Base-by-base conservation (phyloP, 1,140 invertebrate genomes). In the Anadara kagoshimensis region DNA sequence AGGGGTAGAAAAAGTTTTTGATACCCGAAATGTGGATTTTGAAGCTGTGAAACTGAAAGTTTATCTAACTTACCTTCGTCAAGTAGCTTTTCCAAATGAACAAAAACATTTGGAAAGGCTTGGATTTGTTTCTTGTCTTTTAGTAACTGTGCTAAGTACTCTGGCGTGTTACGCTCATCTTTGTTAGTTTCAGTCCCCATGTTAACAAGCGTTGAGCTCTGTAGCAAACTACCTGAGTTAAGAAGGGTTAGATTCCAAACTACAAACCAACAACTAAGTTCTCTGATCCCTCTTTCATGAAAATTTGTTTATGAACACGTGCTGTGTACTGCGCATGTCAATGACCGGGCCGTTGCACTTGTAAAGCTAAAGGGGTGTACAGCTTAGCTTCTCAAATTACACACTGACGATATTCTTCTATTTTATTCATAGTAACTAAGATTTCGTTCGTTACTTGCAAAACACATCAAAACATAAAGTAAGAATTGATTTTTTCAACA, bases 51-150 rank as follows among this genome's bases (percentile, higher is more conserved):
- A 36, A 36, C 29, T 36, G 29, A 36, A 36, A 36, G 29, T 36
- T 36, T 36, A 36, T 36, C 7, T 45, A 73, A 89, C 94, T 93
- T 94, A 99, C 98, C 98, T 95, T 99, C 98, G 89, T 99, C 98
- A 86, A 99, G 93, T 83, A 99, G 94, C 90, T 98, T 93, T 92
- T 99, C 98, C 86, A 99, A 94, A 92, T 99, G 98, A 91, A 98
- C 94, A 92, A 99, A 99, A 89, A 99, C 96, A 93, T 98, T 99
- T 78, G 98, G 98, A 92, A 99, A 98, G 88, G 97, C 97, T 85
- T 96, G 96, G 86, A 99, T 93, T 93, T 99, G 97, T 93, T 99
- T 99, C 92, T 98, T 97, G 93, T 99, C 98, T 93, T 99, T 99
- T 87, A 99, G 93, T 91, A 99, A 94, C 92, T 99, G 98, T 90